These are phyloP conservation scores for Antechinus stuartii DNA, from an alignment of 2,113 vertebrate genomes.

Conservation along the genomic window DNA sequence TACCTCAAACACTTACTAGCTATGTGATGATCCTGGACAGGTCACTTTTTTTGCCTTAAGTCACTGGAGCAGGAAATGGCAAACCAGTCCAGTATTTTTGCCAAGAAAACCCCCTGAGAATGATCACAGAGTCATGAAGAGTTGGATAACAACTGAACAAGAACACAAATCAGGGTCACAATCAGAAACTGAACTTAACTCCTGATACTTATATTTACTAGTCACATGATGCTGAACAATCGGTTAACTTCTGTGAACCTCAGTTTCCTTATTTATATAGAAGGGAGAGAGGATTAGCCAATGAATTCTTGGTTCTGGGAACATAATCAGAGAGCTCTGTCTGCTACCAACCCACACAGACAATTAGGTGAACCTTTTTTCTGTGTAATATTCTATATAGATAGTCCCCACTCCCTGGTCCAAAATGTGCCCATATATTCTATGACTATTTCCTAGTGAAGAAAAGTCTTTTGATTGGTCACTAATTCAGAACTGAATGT, in stretches of 20 bases:
- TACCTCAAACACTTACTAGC: background rate
- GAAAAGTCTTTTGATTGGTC: background rate
- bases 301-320: background rate
- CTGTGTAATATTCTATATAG: background rate
- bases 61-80: background rate
- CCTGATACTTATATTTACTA: background rate
- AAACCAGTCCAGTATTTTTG: background rate
- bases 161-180: too few relatives aligned
- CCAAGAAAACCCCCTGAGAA: background rate
- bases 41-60: background rate
- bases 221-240: background rate
- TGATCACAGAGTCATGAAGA: background rate
- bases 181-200: background rate
- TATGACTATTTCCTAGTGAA: background rate
- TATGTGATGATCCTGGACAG: background rate
- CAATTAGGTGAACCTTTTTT: background rate
- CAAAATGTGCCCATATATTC: background rate
- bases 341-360: background rate
- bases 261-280: background rate
- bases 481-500: background rate
- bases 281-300: background rate
- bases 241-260: background rate
- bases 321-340: background rate
- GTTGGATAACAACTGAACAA: background rate
- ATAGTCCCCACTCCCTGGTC: background rate